phyloP scores from a whole-genome alignment of 2,797 vertebrate species.

The Tenualosa thibaudeaui region DNA sequence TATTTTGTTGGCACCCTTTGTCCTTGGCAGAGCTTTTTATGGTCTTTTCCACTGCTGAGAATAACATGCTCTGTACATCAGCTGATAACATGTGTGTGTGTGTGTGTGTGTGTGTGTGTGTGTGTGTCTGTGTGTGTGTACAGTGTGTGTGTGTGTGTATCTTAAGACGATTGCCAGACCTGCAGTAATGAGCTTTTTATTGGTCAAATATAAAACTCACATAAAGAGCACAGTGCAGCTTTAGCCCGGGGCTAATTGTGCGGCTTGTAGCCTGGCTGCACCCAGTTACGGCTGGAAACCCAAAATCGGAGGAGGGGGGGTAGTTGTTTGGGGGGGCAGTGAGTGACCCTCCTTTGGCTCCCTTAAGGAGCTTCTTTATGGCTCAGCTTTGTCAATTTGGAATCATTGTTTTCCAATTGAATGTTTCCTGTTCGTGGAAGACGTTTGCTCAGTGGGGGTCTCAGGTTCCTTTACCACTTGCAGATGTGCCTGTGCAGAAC shows the following conservation, averaged over 20 bases:
- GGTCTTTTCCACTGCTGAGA: slow-evolving; percentile 12
- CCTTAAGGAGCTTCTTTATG: slow-evolving; percentile 31
- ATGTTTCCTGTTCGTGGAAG: slow-evolving; percentile 48
- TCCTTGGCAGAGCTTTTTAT: slow-evolving; percentile 1
- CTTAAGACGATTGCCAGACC: background rate
- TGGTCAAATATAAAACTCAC: slow-evolving; percentile 2
- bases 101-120: background rate
- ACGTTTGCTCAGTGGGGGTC: slow-evolving; percentile 19
- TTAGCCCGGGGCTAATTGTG: background rate
- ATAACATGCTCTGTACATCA: background rate
- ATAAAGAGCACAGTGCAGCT: background rate
- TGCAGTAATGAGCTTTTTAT: slow-evolving; percentile 1
- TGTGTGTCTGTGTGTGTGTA: background rate
- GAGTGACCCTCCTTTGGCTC: slow-evolving; percentile 32
- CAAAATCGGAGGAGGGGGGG: background rate
- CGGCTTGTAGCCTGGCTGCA: background rate
- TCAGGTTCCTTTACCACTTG: slow-evolving; percentile 40
- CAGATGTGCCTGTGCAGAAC: slow-evolving; percentile 35
- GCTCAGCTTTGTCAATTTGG: slow-evolving; percentile 37
- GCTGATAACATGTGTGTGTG: background rate
- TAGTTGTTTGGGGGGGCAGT: no score
- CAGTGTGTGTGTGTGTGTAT: background rate
- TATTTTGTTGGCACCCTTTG: background rate
- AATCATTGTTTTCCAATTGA: slow-evolving; percentile 44
- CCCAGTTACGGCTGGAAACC: slow-evolving; percentile 18